Conservation (phyloP, 2,113 vertebrate species). For the Odontophorus gujanensis region DNA sequence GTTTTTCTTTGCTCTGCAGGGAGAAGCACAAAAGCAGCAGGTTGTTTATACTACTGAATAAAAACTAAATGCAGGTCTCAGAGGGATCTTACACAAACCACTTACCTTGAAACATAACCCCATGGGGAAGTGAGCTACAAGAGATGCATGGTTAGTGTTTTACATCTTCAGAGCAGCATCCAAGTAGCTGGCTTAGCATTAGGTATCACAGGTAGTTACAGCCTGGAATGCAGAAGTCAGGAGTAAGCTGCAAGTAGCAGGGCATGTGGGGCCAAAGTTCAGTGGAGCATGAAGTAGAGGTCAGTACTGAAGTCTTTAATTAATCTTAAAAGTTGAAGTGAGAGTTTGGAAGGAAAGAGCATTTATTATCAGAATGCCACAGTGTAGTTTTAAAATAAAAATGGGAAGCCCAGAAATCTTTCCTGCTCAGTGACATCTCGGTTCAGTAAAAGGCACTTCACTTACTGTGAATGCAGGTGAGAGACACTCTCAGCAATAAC, state of each 20-base stretch:
- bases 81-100: slow-evolving; percentile 65
- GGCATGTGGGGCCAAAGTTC: neutral
- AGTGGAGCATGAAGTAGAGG: neutral
- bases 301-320: neutral
- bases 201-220: neutral
- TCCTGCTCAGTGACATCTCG: slow-evolving; percentile 9
- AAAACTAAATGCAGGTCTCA: slow-evolving; percentile 62
- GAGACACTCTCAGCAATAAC: slow-evolving; percentile 37
- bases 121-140: slow-evolving; percentile 1
- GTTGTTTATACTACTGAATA: slow-evolving; percentile 72
- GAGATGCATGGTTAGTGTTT: slow-evolving; percentile 43
- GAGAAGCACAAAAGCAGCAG: slow-evolving; percentile 57
- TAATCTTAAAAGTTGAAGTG: neutral
- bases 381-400: slow-evolving; percentile 27
- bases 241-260: neutral
- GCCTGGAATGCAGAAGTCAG: neutral
- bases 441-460: slow-evolving; percentile 25
- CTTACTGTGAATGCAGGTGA: slow-evolving; percentile 47
- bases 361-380: neutral
- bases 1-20: slow-evolving; percentile 45
- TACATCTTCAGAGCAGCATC: slow-evolving; percentile 36
- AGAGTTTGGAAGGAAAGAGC: neutral
- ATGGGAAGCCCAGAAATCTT: neutral
- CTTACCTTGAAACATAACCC: slow-evolving; percentile 67
- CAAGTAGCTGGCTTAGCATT: neutral